Conservation (phyloP, 2,888 invertebrate species). For the Onthophagus sagittarius region DNA sequence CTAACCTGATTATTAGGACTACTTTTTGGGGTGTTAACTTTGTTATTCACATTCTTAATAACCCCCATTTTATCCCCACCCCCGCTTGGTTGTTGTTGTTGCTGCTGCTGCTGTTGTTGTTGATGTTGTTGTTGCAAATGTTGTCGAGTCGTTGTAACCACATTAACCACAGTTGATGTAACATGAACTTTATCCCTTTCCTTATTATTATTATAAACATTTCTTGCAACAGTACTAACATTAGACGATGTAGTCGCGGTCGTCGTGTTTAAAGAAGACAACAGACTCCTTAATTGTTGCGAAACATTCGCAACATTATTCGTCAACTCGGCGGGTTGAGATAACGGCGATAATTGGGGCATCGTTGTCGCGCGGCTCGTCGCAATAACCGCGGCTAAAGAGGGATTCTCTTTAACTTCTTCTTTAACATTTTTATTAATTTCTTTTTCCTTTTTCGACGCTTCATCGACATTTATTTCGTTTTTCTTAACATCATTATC, state of each 20-base stretch:
- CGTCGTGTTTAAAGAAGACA: constrained; percentile 62
- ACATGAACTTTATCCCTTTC: constrained; percentile 31
- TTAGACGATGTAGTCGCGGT: constrained; percentile 53
- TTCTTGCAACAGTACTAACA: constrained; percentile 48
- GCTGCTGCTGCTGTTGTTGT: constrained; percentile 23
- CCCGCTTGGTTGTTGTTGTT: constrained; percentile 31
- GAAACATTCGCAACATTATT: constrained; percentile 70
- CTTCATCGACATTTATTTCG: constrained; percentile 3
- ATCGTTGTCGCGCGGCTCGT: constrained; percentile 50
- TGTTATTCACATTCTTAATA: constrained; percentile 37
- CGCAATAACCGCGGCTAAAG: constrained; percentile 36
- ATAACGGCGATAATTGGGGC: constrained; percentile 67
- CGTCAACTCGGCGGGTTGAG: constrained; percentile 68
- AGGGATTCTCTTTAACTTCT: constrained; percentile 26
- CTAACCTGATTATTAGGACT: constrained; percentile 23
- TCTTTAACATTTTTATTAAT: constrained; percentile 14
- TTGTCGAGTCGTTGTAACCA: constrained; percentile 25
- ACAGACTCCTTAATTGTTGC: constrained; percentile 62
- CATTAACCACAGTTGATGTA: constrained; percentile 18
- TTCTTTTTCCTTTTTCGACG: constrained; percentile 2
- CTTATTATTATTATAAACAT: constrained; percentile 30
- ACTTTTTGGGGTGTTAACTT: constrained; percentile 26
- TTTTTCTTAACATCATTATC: constrained; percentile 15
- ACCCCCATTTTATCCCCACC: constrained; percentile 30
- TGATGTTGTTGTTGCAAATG: constrained; percentile 24